phyloP scores from a whole-genome alignment of 2,113 vertebrate species.

The Burhinus oedicnemus region DNA sequence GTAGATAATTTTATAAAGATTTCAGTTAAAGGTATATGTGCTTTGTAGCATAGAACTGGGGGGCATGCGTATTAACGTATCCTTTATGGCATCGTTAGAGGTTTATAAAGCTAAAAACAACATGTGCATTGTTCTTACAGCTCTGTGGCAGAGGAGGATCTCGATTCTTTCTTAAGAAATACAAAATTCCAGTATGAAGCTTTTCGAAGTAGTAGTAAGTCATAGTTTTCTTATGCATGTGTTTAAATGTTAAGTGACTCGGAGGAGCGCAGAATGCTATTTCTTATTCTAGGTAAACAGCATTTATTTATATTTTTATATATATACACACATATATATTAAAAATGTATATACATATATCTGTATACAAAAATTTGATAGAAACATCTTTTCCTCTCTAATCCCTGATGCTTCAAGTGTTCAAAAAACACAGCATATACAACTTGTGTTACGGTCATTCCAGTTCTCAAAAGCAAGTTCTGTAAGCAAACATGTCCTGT shows the following conservation, averaged over 20 bases:
- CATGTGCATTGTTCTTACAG: slow-evolving; percentile 61
- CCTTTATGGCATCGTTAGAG: not conserved
- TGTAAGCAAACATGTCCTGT: not conserved
- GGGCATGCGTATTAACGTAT: not conserved
- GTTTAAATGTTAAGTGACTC: not conserved
- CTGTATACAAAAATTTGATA: not conserved
- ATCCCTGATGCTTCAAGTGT: not conserved
- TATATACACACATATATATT: too few species aligned
- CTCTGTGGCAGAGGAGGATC: slow-evolving; percentile 82
- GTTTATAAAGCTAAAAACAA: not conserved
- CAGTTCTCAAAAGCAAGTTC: not conserved
- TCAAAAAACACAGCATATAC: not conserved
- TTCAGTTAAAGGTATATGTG: too few species aligned
- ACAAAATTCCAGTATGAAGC: slow-evolving; percentile 90
- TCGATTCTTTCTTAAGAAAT: slow-evolving; percentile 86
- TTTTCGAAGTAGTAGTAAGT: slow-evolving; percentile 92
- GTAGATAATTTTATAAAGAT: too few species aligned
- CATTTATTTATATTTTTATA: not conserved
- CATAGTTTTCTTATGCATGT: not conserved
- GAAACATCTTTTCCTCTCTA: not conserved
- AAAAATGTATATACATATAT: accelerated
- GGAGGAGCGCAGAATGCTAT: not conserved
- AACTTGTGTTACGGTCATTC: not conserved
- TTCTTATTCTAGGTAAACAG: not conserved
- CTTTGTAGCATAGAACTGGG: too few species aligned